Base-by-base conservation (phyloP, 2,113 vertebrate genomes). In the Vulpes vulpes region DNA sequence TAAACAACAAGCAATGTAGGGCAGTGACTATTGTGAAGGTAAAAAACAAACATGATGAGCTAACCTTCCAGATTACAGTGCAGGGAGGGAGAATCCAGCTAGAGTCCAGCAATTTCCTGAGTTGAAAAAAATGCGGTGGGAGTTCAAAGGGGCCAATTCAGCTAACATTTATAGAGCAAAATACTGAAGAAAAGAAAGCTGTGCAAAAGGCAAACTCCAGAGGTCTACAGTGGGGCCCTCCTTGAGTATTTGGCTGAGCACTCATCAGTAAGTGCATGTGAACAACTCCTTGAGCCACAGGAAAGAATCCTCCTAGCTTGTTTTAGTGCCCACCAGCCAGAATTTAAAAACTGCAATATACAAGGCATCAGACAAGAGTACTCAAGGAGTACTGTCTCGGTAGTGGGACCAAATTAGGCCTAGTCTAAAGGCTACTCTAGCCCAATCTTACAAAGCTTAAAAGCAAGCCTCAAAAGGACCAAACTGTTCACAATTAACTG, bases 231-330 rank as follows among this genome's bases (percentile, higher is more conserved):
- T 76, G 30, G 4, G 10, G 4, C 65, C 38, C 20, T 65, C 62
- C 51, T 62, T 51, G 38, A 57, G 51, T 65, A 60, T 27, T 80
- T 49, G 62, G 53, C 30, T n/a, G 60, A 83, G 25, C 64, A 64
- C 17, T 86, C 20, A 74, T 35, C 71, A 90, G 38, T 8, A 92
- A n/a, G 79, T 38, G 6, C 55, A 20, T 35, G 16, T 82, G 55
- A 90, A 92, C n/a, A 78, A 64, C 65, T 88, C 78, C 20, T 9
- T 43, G 5, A 79, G 71, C n/a, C 22, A 71, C 5, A 78, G 51
- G 19, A 89, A 96, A 89, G 65, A 94, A 96, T 57, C 89, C 49
- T 16, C 57, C 5, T 30, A 67, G 57, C 19, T 79, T 22, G 65
- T 22, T 73, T 79, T 30, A 81, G 49, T 73, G 57, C 32, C 35